A percentile compares a stretch with the other conserved stretches of the same genome.
phyloP scores from a whole-genome alignment of 2,797 vertebrate genomes.

The Ibycter americanus region DNA sequence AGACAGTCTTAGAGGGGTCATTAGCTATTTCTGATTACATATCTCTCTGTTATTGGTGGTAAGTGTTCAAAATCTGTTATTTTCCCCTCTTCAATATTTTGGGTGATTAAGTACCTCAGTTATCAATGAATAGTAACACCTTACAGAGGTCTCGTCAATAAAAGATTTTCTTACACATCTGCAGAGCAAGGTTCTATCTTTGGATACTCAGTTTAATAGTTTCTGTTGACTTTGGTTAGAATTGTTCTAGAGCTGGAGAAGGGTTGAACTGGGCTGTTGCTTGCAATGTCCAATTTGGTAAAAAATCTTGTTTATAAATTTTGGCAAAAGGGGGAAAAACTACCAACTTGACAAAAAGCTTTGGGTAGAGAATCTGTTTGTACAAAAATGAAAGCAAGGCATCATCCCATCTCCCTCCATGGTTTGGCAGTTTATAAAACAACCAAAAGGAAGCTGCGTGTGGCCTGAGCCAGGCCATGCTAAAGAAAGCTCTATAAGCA shows the following conservation, averaged over 20 bases:
- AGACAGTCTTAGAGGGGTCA: not conserved
- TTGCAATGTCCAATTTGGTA: not conserved
- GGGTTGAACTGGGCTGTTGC: not conserved
- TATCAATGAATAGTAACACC: not conserved
- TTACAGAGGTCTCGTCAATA: not conserved
- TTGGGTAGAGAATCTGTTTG: not conserved
- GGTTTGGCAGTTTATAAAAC: slow-evolving; percentile 42
- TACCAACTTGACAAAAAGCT: slow-evolving; percentile 24
- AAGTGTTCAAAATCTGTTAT: not conserved
- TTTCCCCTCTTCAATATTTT: not conserved
- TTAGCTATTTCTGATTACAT: not conserved
- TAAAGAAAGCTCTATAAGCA: slow-evolving; percentile 25
- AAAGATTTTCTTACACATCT: not conserved
- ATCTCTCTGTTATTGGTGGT: not conserved
- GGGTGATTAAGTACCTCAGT: not conserved
- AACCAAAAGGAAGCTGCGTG: slow-evolving; percentile 23
- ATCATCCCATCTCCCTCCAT: not conserved
- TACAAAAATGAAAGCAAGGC: slow-evolving; percentile 42
- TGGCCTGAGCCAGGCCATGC: slow-evolving; percentile 2
- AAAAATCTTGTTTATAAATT: not conserved
- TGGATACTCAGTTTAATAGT: not conserved
- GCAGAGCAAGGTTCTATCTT: not conserved
- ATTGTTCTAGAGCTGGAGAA: not conserved
- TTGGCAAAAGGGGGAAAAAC: not conserved
- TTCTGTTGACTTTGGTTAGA: not conserved